Evolutionary conservation across 2,113 vertebrate genomes (phyloP).

Genomic region (Microcebus lehilahytsara): DNA sequence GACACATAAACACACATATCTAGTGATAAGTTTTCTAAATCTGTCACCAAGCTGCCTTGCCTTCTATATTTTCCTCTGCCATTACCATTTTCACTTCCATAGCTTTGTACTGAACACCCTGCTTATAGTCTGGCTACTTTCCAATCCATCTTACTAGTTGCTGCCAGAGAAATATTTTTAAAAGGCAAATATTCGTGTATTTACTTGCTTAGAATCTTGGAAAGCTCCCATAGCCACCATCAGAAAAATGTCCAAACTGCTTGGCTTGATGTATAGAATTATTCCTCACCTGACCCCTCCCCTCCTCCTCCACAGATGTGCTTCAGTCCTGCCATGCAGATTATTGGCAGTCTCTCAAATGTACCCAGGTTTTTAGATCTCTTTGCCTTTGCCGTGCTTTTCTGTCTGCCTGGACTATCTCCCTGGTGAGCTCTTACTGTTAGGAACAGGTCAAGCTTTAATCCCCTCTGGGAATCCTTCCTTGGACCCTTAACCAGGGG

Average conservation of each 20-base stretch:
- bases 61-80: not conserved
- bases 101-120: not conserved
- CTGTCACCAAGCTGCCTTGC: not conserved
- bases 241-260: not conserved
- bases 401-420: not conserved
- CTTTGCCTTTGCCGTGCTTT: not conserved
- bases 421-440: not conserved
- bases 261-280: not conserved
- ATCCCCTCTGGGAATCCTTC: not conserved
- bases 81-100: not conserved
- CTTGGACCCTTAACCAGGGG: not conserved
- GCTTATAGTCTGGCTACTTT: not conserved
- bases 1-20: not conserved
- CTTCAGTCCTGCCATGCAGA: not conserved
- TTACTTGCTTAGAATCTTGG: not conserved
- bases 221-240: not conserved
- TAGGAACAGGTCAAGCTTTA: not conserved
- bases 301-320: not conserved
- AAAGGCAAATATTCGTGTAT: not conserved
- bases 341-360: not conserved
- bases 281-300: not conserved
- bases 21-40: not conserved
- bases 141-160: not conserved
- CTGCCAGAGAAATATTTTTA: not conserved
- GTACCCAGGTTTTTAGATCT: not conserved